Percentiles rank a stretch among this genome's conserved stretches.
Evolutionary conservation across 2,113 vertebrate genomes (phyloP).

Genomic region (human): GRCh38 chr18:55408001-55408500

Average conservation of each 20-base stretch:
- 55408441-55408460: background rate
- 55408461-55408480: background rate
- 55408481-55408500: background rate
- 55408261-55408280: constrained; percentile 38
- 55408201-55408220: background rate
- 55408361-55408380: constrained; percentile 11
- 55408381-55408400: constrained; percentile 43
- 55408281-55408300: background rate
- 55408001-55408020: background rate
- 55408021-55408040: background rate
- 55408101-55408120: background rate
- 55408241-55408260: constrained; percentile 26
- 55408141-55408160: background rate
- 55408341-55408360: background rate
- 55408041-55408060: background rate
- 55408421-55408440: background rate
- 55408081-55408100: background rate
- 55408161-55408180: background rate
- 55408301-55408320: constrained; percentile 48
- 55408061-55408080: background rate
- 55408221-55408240: background rate
- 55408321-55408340: constrained; percentile 66
- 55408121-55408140: background rate
- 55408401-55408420: background rate
- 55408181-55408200: rapidly evolving